A percentile compares a stretch with the other conserved stretches of the same genome.
Evolutionary conservation across 2,797 vertebrate species (phyloP).

Genomic region (Falco rusticolus): DNA sequence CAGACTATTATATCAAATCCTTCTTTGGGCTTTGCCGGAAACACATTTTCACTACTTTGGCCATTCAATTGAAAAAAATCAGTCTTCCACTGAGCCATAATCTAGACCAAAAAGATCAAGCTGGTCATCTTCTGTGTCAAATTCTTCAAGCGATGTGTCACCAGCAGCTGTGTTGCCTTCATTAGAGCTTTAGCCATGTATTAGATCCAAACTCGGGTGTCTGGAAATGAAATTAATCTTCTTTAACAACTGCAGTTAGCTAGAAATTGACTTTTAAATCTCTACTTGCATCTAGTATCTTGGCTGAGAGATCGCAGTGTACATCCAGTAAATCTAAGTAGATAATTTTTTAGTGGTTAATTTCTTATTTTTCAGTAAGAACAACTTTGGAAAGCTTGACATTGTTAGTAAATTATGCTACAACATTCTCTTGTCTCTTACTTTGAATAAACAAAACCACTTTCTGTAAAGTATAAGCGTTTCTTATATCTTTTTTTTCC

Average conservation of each 20-base stretch:
- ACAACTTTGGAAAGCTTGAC: not conserved
- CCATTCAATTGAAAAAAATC: not conserved
- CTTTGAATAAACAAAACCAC: not conserved
- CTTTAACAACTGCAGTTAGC: not conserved
- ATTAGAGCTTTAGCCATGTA: not conserved
- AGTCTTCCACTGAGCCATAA: not conserved
- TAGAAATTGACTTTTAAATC: slow-evolving; percentile 5
- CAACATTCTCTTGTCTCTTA: not conserved
- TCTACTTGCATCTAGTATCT: not conserved
- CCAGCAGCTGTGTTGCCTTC: not conserved
- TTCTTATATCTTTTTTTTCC: not conserved
- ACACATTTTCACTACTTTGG: not conserved
- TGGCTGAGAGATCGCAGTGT: not conserved
- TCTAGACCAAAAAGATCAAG: not conserved
- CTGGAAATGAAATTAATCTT: not conserved
- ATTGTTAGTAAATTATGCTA: not conserved
- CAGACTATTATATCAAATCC: not conserved
- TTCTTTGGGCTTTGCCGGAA: not conserved
- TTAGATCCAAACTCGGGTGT: not conserved
- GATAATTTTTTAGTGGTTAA: not conserved
- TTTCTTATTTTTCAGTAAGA: not conserved
- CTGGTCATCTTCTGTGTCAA: not conserved
- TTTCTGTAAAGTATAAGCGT: not conserved
- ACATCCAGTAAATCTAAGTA: not conserved
- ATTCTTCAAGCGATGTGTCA: not conserved